Evolutionary conservation across 2,888 invertebrate genomes (phyloP), one percentile per base, ranked within the genome.

Genomic region (Diplazon laetatorius): DNA sequence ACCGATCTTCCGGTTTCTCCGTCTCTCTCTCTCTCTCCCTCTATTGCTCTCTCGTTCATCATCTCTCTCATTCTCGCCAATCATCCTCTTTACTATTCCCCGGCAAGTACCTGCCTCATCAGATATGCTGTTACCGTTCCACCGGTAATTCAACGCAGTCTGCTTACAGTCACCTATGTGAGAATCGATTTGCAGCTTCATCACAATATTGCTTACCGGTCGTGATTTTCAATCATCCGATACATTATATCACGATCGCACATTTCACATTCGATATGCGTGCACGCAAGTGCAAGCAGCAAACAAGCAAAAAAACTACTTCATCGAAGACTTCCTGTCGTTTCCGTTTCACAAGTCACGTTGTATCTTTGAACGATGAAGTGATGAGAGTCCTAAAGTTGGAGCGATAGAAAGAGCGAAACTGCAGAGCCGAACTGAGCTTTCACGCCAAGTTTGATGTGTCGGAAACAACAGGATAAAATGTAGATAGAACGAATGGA

Each of bases 41-140:
- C 55, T n/a, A n/a, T n/a, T n/a, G n/a, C n/a, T n/a, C n/a, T n/a
- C n/a, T n/a, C n/a, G n/a, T n/a, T n/a, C n/a, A n/a, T n/a, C n/a
- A n/a, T n/a, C 35, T 30, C 65, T 73, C 48, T 65, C 62, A 16
- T 16, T 57, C 18, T n/a, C 10, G 52, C 6, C 18, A 39, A 50
- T 63, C 63, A 37, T 62, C 55, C 55, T 37, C 66, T 72, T 59
- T n/a, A 55, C 39, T 37, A 22, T 48, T 37, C 39, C 14, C 52
- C 25, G 66, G 52, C 30, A 70, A 52, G 65, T 65, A 60, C 16
- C 50, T 57, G 44, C 55, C 62, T 78, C 78, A 74, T 78, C 75
- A 50, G 74, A 75, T 71, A 70, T 71, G 66, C 74, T 4, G 37
- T 30, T 62, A 25, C 52, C 46, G 57, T 46, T 39, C 30, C 30